Evolutionary conservation across 1,140 invertebrate species (phyloP), one percentile per base, ranked within the genome.

Genomic region (Eufriesea mexicana): DNA sequence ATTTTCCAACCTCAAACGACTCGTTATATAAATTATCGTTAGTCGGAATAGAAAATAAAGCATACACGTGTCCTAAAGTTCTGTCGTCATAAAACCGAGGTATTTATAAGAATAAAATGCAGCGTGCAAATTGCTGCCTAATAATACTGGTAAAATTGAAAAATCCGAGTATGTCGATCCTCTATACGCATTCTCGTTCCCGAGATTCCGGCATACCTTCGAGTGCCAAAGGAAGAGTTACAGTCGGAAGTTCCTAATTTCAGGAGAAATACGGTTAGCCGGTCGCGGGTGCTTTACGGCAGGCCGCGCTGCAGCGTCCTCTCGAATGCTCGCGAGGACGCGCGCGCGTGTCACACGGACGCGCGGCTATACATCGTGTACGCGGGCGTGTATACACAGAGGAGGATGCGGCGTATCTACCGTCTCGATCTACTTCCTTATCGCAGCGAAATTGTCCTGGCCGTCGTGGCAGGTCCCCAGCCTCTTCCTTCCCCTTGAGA

Each of bases 361-460:
- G 9, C 54, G 71, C 51, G 42, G 5, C 23, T 64, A 16, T 61
- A 61, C 57, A 54, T 59, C 51, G 35, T n/a, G 25, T 45, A 25
- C 18, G 35, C 49, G n/a, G 7, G 59, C 51, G 23, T 49, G 45
- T 45, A 51, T 28, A 74, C 18, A 64, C 16, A 54, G 64, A 45
- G 28, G 80, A 84, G 87, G 83, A 84, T 84, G 81, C 81, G 73
- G 67, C 80, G 71, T 91, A 92, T 92, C 90, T 90, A 62, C 42
- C 72, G 84, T 64, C 85, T 86, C 85, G 86, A 92, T 92, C 91
- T 91, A 90, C 87, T 91, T 91, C 90, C 91, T 92, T 92, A 92
- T 92, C 91, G 90, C 85, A 79, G 84, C 84, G 90, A 92, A 91
- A 92, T 92, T 90, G 91, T 92, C 89, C 90, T 90, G 89, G 66